A percentile compares a stretch with the other conserved stretches of the same genome.
These are phyloP conservation scores for Atractosteus spatula DNA, from an alignment of 2,113 vertebrate species.

Conservation along the genomic window DNA sequence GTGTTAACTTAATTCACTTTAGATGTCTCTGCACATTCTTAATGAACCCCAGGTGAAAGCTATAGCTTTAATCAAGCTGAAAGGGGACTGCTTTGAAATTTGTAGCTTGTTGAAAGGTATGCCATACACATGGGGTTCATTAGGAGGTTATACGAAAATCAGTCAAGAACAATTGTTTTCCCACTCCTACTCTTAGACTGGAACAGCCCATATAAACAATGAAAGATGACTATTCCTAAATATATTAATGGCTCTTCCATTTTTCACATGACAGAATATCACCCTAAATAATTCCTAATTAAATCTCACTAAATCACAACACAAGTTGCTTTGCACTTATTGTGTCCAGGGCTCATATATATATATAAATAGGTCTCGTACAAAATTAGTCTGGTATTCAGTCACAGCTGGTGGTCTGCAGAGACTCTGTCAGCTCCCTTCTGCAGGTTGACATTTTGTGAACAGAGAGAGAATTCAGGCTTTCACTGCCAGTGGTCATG, in stretches of 20 bases:
- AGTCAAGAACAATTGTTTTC: conserved; percentile 76
- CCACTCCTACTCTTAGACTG: conserved; percentile 59
- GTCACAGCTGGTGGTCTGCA: no score
- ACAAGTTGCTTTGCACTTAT: no score
- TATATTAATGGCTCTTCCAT: conserved; percentile 10
- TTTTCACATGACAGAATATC: no score
- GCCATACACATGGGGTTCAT: conserved; percentile 71
- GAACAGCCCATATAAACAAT: conserved; percentile 41
- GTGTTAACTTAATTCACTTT: conserved; percentile 70
- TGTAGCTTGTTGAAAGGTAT: conserved; percentile 72
- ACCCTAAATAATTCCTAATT: no score
- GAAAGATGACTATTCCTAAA: conserved; percentile 44
- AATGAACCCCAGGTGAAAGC: conserved; percentile 71
- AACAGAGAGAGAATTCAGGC: no score
- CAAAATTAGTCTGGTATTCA: conserved; percentile 2
- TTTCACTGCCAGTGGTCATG: no score
- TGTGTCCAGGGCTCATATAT: no score
- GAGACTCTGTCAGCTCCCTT: no score
- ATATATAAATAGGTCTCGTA: no score
- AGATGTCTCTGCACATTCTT: conserved; percentile 53
- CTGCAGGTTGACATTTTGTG: no score
- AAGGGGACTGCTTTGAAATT: conserved; percentile 59
- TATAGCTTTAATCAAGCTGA: conserved; percentile 74
- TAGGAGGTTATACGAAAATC: conserved; percentile 69
- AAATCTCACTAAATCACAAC: no score